Conservation (phyloP, 2,113 vertebrate species). For the Miniopterus natalensis region DNA sequence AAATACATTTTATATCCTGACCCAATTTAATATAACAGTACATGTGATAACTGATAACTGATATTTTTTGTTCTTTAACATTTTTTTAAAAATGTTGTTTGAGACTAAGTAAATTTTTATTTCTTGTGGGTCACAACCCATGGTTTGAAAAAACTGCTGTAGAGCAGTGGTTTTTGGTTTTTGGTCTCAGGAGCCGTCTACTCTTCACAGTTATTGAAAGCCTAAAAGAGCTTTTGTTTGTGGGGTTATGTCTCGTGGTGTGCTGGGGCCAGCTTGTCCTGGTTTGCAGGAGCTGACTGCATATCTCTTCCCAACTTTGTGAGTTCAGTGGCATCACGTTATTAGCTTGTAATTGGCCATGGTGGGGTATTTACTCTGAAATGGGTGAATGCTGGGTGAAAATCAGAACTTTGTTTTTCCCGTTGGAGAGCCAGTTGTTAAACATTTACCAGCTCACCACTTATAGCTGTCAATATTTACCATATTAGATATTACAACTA, state of each 20-base stretch:
- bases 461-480: conserved; percentile 10
- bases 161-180: not conserved
- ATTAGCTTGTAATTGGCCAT: not conserved
- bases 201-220: not conserved
- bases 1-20: not conserved
- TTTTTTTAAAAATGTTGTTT: not conserved
- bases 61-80: not conserved
- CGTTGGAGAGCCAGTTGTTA: not conserved
- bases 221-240: not conserved
- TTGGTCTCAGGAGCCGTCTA: not conserved
- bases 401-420: not conserved
- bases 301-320: not conserved
- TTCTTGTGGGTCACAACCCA: not conserved
- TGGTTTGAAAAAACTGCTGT: not conserved
- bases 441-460: not conserved
- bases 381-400: not conserved
- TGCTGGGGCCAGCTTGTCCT: not conserved
- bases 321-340: not conserved
- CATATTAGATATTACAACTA: conserved; percentile 19
- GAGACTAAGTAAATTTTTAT: not conserved
- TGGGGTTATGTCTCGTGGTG: not conserved
- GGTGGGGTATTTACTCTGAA: not conserved
- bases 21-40: not conserved
- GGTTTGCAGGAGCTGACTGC: not conserved
- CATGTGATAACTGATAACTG: conserved; percentile 44